Conservation (phyloP, 2,888 invertebrate species). For the Lasioglossum leucozonium region DNA sequence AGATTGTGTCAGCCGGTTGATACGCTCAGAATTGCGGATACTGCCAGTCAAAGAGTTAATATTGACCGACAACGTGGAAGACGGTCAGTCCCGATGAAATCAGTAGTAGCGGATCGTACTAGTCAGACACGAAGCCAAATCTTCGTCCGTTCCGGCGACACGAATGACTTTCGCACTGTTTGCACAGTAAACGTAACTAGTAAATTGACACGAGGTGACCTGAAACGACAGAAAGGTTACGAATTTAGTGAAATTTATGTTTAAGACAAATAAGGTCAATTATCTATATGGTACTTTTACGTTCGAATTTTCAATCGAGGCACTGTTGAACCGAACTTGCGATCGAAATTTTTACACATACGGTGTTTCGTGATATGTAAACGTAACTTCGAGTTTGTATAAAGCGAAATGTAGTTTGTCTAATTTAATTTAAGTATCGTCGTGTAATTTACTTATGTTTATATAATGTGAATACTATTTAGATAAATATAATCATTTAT, state of each 20-base stretch:
- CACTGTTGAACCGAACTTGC: not conserved
- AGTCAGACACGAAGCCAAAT: slow-evolving; percentile 32
- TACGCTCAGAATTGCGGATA: slow-evolving; percentile 19
- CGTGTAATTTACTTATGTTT: slow-evolving; percentile 12
- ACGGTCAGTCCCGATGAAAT: slow-evolving; percentile 22
- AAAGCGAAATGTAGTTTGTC: not conserved
- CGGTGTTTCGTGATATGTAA: not conserved
- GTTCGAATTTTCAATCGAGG: not conserved
- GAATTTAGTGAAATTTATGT: not conserved
- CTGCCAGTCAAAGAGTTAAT: slow-evolving; percentile 58
- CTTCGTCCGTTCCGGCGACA: not conserved
- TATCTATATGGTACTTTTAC: not conserved
- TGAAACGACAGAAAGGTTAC: not conserved
- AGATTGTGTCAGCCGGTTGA: slow-evolving; percentile 13
- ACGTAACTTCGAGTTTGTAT: not conserved
- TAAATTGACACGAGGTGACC: not conserved
- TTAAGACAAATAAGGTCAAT: not conserved
- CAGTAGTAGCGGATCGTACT: slow-evolving; percentile 49
- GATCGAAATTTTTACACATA: not conserved
- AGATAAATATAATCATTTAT: slow-evolving; percentile 15
- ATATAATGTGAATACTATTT: slow-evolving; percentile 4
- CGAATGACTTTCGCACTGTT: not conserved
- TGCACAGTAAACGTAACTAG: not conserved
- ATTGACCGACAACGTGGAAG: slow-evolving; percentile 40
- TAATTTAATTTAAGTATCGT: not conserved